A percentile compares a stretch with the other conserved stretches of the same genome.
Conservation (phyloP, 2,888 invertebrate species). For the Capitulum mitella region DNA sequence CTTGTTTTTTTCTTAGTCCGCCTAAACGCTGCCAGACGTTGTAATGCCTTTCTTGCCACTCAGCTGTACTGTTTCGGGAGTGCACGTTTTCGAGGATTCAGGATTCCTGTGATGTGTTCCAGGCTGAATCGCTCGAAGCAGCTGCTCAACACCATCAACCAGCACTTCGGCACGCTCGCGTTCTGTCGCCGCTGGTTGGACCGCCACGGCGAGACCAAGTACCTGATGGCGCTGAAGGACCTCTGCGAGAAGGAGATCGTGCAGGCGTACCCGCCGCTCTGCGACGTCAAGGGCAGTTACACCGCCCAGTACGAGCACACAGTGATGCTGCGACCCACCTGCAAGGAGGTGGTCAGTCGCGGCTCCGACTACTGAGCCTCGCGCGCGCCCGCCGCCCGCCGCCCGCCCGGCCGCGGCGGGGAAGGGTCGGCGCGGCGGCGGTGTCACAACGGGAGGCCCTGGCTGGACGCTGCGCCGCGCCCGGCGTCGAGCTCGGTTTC, state of each 20-base stretch:
- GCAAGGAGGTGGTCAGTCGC: constrained; percentile 95
- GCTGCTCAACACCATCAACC: constrained; percentile 83
- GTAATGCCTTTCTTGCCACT: too few species aligned
- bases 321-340: constrained; percentile 90
- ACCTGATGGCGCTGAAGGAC: constrained; percentile 97
- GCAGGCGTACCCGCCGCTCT: constrained; percentile 96
- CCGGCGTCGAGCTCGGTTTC: too few species aligned
- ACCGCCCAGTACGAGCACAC: constrained; percentile 99
- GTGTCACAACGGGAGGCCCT: too few species aligned
- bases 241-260: constrained; percentile 89
- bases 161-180: constrained; percentile 93
- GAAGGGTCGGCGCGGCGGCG: background rate
- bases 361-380: constrained; percentile 94
- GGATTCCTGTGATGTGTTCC: too few species aligned
- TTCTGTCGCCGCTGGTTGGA: constrained; percentile 99
- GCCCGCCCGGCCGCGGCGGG: background rate
- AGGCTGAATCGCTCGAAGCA: constrained; percentile 86
- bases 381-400: background rate
- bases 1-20: too few species aligned
- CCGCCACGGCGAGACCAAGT: constrained; percentile 90
- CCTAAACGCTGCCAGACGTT: too few species aligned
- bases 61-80: too few species aligned
- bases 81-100: too few species aligned
- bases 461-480: too few species aligned
- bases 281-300: constrained; percentile 94